Conservation (phyloP, 2,113 vertebrate species). For the Platycercus adscitus region DNA sequence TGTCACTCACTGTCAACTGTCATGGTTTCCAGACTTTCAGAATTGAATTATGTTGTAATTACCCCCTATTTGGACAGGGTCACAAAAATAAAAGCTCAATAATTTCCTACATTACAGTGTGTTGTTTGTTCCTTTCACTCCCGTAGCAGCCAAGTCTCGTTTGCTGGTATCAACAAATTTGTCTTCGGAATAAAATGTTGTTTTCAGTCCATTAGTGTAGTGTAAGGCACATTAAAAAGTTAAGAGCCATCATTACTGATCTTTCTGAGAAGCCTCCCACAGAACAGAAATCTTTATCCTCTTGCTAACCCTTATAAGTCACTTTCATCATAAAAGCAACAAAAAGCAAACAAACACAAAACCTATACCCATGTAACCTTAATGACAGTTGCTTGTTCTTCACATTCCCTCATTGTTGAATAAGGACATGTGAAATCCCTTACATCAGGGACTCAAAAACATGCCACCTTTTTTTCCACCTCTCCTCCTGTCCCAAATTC, state of each 20-base stretch:
- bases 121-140: not conserved
- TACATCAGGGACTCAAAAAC: not conserved
- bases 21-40: not conserved
- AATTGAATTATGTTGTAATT: conserved; percentile 23
- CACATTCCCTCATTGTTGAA: not conserved
- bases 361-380: not conserved
- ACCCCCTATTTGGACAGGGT: not conserved
- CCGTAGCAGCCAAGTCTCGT: not conserved
- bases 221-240: not conserved
- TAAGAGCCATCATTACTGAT: not conserved
- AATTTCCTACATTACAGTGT: not conserved
- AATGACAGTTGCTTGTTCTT: not conserved
- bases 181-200: not conserved
- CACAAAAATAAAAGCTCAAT: not conserved
- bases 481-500: not conserved
- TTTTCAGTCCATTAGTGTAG: not conserved
- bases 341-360: not conserved
- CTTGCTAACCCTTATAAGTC: not conserved
- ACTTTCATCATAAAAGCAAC: not conserved
- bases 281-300: not conserved
- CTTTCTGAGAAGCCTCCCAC: not conserved
- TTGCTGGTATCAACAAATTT: not conserved
- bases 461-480: not conserved
- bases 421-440: not conserved
- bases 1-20: not conserved